Base-by-base conservation (phyloP, 2,797 vertebrate species). In the Myripristis murdjan region DNA sequence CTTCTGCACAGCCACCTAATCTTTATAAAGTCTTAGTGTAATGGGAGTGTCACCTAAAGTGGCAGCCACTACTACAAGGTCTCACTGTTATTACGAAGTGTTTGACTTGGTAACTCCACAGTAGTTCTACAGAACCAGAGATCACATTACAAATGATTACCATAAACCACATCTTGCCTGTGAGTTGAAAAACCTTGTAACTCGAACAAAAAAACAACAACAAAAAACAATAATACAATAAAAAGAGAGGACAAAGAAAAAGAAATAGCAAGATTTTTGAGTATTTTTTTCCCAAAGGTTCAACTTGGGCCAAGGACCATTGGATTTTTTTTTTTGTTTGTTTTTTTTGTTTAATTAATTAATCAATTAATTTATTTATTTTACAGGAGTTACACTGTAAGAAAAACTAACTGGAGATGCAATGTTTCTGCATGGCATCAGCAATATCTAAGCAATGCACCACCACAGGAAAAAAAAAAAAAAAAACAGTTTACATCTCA, bases 381-480 rank as follows among this genome's bases (percentile, higher is more conserved):
- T n/a, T 11, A 39, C 4, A 39, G 14, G 12, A 39, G 37, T 37
- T 14, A 11, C 7, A 2, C 7, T 31, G 28, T 6, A 31, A 39
- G 11, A 8, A 20, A 28, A 28, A 39, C 0, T 3, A 39, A 39
- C 2, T 39, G 37, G 11, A 39, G 11, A 14, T 39, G 12, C 37
- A 39, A 39, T 11, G 37, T 39, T 39, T 62, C 44, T 22, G 18
- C 18, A 12, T 18, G 60, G 47, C 8, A 24, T 33, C 4, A 12
- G 8, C 15, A 5, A 16, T 24, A 43, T 43, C 35, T 43, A 43
- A 24, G 37, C 56, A 24, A 28, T 43, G 23, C 15, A 47, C 33
- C 46, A 44, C 28, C 37, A 41, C 14, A n/a, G n/a, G 15, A 33
- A 70, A 62, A 28, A 31, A 48, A n/a, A 12, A 15, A 33, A 70